A percentile compares a stretch with the other conserved stretches of the same genome.
Evolutionary conservation across 2,797 vertebrate species (phyloP).

Genomic region (Xyrichtys novacula): DNA sequence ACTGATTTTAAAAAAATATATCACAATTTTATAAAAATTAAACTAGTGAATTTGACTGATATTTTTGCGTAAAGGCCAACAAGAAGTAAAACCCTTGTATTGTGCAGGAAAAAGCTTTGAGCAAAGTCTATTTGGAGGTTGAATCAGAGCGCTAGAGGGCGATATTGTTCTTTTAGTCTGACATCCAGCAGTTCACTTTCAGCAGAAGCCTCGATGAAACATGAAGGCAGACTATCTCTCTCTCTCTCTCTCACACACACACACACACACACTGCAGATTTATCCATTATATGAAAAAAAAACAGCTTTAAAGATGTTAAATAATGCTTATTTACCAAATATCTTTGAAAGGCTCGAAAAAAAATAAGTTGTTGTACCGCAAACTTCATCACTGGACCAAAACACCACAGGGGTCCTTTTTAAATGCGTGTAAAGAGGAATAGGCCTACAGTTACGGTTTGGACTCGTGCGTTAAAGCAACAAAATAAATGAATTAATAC

Average conservation of each 20-base stretch:
- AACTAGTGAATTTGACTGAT: too few relatives aligned
- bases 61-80: not conserved
- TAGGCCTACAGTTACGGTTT: too few relatives aligned
- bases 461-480: too few relatives aligned
- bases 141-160: slow-evolving; percentile 81
- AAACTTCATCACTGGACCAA: not conserved
- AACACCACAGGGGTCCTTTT: not conserved
- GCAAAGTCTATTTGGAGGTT: too few relatives aligned
- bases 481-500: too few relatives aligned
- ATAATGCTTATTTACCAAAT: not conserved
- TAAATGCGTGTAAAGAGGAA: not conserved
- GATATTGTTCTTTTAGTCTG: slow-evolving; percentile 73
- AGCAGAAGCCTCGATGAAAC: slow-evolving; percentile 32
- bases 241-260: too few relatives aligned
- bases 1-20: not conserved
- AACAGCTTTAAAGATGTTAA: not conserved
- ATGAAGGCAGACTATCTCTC: slow-evolving; percentile 10
- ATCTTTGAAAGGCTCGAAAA: not conserved
- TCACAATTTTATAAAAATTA: too few relatives aligned
- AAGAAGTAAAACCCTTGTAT: not conserved
- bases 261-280: not conserved
- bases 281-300: not conserved
- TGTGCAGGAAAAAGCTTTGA: not conserved
- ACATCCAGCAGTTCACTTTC: not conserved
- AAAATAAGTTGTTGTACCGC: fast-evolving